These are phyloP conservation scores for Dipodomys ordii DNA, from an alignment of 2,113 vertebrate species.

Conservation along the genomic window DNA sequence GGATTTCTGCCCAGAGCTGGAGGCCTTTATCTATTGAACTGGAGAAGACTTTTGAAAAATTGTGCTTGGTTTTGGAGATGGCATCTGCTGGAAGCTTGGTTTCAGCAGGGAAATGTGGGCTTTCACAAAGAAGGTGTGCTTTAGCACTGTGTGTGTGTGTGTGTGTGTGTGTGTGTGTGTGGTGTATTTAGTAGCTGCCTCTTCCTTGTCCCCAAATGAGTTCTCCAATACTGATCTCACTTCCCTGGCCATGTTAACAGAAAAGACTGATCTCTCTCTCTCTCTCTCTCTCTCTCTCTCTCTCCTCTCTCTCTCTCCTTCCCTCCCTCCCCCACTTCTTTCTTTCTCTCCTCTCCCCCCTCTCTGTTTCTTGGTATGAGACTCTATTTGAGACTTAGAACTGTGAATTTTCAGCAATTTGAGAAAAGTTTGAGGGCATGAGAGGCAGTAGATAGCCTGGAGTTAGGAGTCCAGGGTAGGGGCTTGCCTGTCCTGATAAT, in stretches of 20 bases:
- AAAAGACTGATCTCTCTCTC: not conserved
- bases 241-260: not conserved
- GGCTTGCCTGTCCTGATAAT: not conserved
- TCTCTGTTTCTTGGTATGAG: not conserved
- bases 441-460: not conserved
- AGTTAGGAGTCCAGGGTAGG: not conserved
- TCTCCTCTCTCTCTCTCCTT: no score
- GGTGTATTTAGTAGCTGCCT: not conserved
- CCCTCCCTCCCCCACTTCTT: no score
- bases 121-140: not conserved
- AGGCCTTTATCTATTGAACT: not conserved
- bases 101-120: not conserved
- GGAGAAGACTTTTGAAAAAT: not conserved
- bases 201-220: not conserved
- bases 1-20: not conserved
- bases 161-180: no score
- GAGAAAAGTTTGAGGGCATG: not conserved
- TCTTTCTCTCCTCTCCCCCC: no score
- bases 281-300: no score
- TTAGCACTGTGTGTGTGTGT: not conserved
- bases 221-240: not conserved
- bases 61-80: not conserved
- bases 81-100: not conserved
- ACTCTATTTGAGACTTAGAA: not conserved
- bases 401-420: slow-evolving; percentile 11